A percentile compares a stretch with the other conserved stretches of the same genome.
These are phyloP conservation scores for Cryptosula pallasiana DNA, from an alignment of 2,888 invertebrate genomes.

Conservation along the genomic window DNA sequence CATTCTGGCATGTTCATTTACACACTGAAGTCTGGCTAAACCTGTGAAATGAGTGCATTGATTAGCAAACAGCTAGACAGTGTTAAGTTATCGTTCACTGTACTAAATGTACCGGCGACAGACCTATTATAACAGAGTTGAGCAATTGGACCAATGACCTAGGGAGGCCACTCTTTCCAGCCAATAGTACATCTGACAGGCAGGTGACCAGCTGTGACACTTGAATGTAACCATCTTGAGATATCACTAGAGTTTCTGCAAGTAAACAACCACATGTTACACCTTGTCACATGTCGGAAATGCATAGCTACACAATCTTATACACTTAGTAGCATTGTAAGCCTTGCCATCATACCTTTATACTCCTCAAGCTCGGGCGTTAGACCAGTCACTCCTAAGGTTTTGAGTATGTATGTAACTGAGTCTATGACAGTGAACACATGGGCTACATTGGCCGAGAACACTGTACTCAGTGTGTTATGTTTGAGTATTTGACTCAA, in stretches of 20 bases:
- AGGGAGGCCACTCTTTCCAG: slow-evolving; percentile 34
- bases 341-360: neutral
- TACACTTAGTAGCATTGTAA: neutral
- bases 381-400: neutral
- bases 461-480: neutral
- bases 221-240: slow-evolving; percentile 30
- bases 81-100: too few species aligned
- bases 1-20: slow-evolving; percentile 64
- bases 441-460: neutral
- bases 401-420: neutral
- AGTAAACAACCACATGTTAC: too few species aligned
- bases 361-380: slow-evolving; percentile 11
- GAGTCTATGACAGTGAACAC: slow-evolving; percentile 20
- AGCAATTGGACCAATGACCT: slow-evolving; percentile 40
- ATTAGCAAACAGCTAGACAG: too few species aligned
- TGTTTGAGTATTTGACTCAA: slow-evolving; percentile 11
- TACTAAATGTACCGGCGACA: too few species aligned
- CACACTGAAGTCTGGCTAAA: slow-evolving; percentile 60
- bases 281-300: neutral
- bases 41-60: slow-evolving; percentile 52
- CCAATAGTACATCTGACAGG: slow-evolving; percentile 31
- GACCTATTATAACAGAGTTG: slow-evolving; percentile 46
- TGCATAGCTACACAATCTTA: neutral
- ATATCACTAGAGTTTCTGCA: slow-evolving; percentile 19
- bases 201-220: slow-evolving; percentile 50